A percentile compares a stretch with the other conserved stretches of the same genome.
Conservation (phyloP, 2,888 invertebrate genomes). For the Amiota minor region DNA sequence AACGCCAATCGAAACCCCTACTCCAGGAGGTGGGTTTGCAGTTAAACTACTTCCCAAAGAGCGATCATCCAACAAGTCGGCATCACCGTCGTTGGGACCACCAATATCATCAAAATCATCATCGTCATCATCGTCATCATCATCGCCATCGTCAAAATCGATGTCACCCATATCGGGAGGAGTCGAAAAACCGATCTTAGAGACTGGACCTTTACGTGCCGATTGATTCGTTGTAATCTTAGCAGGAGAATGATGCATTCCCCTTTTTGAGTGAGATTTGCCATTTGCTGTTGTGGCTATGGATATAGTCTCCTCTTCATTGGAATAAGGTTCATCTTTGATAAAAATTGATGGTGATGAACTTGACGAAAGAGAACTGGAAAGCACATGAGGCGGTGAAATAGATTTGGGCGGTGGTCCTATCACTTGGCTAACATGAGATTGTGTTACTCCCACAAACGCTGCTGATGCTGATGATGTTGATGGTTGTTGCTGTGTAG, state of each 20-base stretch:
- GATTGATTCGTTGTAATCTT: slow-evolving; percentile 45
- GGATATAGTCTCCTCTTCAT: slow-evolving; percentile 49
- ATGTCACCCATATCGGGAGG: slow-evolving; percentile 42
- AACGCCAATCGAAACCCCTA: background rate
- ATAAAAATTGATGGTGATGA: slow-evolving; percentile 70
- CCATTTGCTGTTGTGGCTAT: slow-evolving; percentile 43
- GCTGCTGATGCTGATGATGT: slow-evolving; percentile 22
- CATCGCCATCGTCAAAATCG: slow-evolving; percentile 58
- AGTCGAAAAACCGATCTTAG: slow-evolving; percentile 23
- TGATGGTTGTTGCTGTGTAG: slow-evolving; percentile 1
- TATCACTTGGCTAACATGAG: background rate
- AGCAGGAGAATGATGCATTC: slow-evolving; percentile 39
- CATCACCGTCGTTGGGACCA: slow-evolving; percentile 31
- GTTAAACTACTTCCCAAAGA: slow-evolving; percentile 54
- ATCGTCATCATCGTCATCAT: slow-evolving; percentile 58
- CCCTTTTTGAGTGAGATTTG: slow-evolving; percentile 44
- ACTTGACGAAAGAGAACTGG: slow-evolving; percentile 64
- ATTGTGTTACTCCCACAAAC: background rate
- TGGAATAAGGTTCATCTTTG: slow-evolving; percentile 68
- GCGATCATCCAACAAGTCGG: slow-evolving; percentile 43
- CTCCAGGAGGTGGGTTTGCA: slow-evolving; percentile 35
- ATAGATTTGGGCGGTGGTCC: background rate
- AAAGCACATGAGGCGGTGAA: slow-evolving; percentile 44
- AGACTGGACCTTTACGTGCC: slow-evolving; percentile 53
- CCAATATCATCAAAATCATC: slow-evolving; percentile 45